Evolutionary conservation across 2,113 vertebrate genomes (phyloP), one percentile per base, ranked within the genome.

Genomic region (Vicugna pacos): DNA sequence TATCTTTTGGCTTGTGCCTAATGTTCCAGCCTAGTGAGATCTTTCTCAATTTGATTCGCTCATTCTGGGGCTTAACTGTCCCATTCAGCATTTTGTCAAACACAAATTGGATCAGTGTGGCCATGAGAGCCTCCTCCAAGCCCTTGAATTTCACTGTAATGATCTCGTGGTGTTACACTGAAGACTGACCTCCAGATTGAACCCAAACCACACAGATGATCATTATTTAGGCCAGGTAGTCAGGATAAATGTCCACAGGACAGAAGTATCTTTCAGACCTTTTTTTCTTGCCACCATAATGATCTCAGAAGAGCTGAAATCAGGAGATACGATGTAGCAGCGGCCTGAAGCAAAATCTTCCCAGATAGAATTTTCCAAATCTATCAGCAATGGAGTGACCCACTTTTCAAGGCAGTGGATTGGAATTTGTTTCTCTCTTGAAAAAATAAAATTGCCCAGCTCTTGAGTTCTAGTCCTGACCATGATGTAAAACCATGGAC

Each of bases 21-120:
- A 4, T 81, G 50, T 86, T 96, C 72, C 76, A 86, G 81, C 84
- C 82, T 67, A 84, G 72, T 73, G 76, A 64, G 54, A 73, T 86
- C 72, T 67, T 95, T 96, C 93, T 96, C 73, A 64, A 48, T 92
- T 79, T 82, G 54, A 77, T 75, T 93, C 28, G 82, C 76, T 95
- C 64, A 77, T 87, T 90, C 84, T 35, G 48, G 88, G 35, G 58
- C 90, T 91, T 85, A 97, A 30, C 60, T 69, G 22, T 80, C 76
- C 50, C 54, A 90, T 82, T 96, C 54, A 72, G 50, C 72, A 58
- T 91, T 76, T 90, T 95, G 92, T 96, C 89, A 89, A 93, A 72
- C 85, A 87, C 28, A 88, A 26, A 85, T 84, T 96, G 65, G 20
- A 85, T 94, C 28, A 38, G n/a, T 8, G 0, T 48, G 60, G 69